Conservation (phyloP, 2,113 vertebrate species). For the Psittacula cyanocephala region DNA sequence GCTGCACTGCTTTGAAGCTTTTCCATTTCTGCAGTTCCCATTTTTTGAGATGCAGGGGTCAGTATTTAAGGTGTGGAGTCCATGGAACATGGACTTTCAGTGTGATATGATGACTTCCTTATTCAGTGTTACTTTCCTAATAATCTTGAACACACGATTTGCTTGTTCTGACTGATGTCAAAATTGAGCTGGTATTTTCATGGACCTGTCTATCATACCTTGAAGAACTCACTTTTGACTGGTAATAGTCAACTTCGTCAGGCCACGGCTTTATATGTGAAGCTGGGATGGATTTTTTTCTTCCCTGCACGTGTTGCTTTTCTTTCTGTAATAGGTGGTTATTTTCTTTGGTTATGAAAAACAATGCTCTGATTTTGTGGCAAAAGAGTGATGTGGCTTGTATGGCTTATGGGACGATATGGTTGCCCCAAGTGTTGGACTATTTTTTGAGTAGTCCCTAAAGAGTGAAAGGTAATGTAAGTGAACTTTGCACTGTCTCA, state of each 20-base stretch:
- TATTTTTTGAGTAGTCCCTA: constrained; percentile 36
- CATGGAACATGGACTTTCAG: neutral
- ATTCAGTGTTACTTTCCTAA: neutral
- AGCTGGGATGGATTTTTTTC: neutral
- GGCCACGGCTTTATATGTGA: neutral
- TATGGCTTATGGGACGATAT: constrained; percentile 27
- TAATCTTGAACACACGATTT: neutral
- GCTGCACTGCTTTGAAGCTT: neutral
- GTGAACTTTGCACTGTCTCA: constrained; percentile 16
- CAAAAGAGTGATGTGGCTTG: constrained; percentile 20
- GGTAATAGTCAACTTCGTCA: neutral
- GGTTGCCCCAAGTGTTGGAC: neutral
- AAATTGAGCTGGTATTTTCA: neutral
- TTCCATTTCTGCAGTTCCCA: neutral
- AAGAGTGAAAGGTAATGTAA: constrained; percentile 55
- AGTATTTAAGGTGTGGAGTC: neutral
- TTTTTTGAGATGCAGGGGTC: neutral
- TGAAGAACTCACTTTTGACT: neutral
- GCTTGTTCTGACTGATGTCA: neutral
- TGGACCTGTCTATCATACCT: neutral
- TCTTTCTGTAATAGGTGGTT: constrained; percentile 47
- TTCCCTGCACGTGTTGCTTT: neutral
- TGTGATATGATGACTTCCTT: neutral
- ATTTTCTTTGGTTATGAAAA: constrained; percentile 51
- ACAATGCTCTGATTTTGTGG: constrained; percentile 30